Evolutionary conservation across 2,113 vertebrate genomes (phyloP).

Genomic region (Heptranchias perlo): DNA sequence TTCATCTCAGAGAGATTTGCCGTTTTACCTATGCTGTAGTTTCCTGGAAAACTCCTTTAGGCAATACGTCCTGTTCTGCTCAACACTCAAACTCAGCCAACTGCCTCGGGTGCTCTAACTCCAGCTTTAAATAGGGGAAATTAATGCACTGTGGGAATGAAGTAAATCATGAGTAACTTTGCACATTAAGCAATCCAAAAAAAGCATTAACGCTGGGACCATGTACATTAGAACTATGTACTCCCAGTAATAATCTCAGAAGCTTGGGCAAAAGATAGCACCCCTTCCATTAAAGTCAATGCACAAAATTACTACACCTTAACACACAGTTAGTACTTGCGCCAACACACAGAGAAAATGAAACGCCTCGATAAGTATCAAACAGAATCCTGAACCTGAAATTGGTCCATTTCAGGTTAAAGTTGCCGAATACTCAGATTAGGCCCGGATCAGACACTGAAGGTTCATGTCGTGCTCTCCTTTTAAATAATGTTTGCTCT

Average conservation of each 20-base stretch:
- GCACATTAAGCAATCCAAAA: background rate
- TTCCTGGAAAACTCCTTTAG: background rate
- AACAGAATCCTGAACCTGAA: background rate
- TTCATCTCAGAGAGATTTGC: background rate
- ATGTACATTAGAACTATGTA: background rate
- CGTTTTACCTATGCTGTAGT: background rate
- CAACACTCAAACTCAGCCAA: background rate
- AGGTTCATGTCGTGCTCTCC: background rate
- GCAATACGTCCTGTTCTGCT: background rate
- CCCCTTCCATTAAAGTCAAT: background rate
- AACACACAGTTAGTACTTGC: background rate
- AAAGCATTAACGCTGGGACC: background rate
- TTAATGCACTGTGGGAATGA: background rate
- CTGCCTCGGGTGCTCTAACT: background rate
- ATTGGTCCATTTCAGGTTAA: background rate
- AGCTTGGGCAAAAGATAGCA: background rate
- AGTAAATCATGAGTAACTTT: background rate
- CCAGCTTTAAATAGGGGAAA: background rate
- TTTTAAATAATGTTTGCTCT: constrained; percentile 1
- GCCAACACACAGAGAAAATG: background rate
- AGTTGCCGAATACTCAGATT: background rate
- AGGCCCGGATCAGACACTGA: background rate
- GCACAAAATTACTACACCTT: background rate
- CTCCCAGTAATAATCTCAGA: background rate
- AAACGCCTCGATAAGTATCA: background rate